These are phyloP conservation scores for Caenorhabditis latens DNA, from an alignment of 1,140 invertebrate species.

Conservation along the genomic window DNA sequence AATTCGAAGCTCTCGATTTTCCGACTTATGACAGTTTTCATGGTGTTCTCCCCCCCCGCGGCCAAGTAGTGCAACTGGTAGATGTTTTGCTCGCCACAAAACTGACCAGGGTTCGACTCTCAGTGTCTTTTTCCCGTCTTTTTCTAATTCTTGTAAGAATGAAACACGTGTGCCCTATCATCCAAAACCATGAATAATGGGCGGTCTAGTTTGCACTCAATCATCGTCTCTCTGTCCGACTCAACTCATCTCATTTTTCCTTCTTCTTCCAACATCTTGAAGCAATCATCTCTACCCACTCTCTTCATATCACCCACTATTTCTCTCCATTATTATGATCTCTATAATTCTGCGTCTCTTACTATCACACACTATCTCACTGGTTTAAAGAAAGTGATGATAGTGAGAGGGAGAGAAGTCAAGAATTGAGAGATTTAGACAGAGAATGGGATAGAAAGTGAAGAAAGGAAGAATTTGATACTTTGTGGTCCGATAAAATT, in stretches of 20 bases:
- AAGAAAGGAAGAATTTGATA: conserved; percentile 34
- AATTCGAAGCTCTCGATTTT: too few species aligned
- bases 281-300: conserved; percentile 24
- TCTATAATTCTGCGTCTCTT: neutral
- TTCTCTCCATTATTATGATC: conserved; percentile 39
- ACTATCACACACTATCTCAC: conserved; percentile 13
- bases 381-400: conserved; percentile 29
- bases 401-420: neutral
- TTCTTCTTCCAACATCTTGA: conserved; percentile 50
- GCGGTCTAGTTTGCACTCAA: conserved; percentile 48
- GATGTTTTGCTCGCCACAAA: too few species aligned
- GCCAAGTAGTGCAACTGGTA: too few species aligned
- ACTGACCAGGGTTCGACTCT: too few species aligned
- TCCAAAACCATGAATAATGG: conserved; percentile 49
- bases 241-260: conserved; percentile 25
- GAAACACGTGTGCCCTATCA: conserved; percentile 35
- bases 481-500: conserved; percentile 53
- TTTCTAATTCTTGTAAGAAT: too few species aligned
- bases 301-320: conserved; percentile 16
- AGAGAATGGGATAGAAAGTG: conserved; percentile 34
- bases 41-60: too few species aligned
- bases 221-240: conserved; percentile 49
- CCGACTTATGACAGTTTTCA: too few species aligned
- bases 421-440: conserved; percentile 43
- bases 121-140: too few species aligned